Conservation (phyloP, 35 echinoderm and acorn worm species). For the Chiridota heheva region DNA sequence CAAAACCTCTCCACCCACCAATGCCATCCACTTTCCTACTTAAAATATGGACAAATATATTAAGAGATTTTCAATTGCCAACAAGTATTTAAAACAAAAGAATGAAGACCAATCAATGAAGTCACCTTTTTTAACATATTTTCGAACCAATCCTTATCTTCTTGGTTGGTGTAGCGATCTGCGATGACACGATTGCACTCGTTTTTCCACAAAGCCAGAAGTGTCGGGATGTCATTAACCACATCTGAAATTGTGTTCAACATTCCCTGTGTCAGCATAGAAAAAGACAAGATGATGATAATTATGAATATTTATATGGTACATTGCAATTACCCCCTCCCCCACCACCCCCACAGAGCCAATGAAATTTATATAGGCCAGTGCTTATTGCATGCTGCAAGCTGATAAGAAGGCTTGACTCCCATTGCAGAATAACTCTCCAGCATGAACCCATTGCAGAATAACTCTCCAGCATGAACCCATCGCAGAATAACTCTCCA, state of each 20-base stretch:
- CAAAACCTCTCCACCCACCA: too few species aligned
- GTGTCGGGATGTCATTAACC: constrained; percentile 22
- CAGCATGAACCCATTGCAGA: too few species aligned
- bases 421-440: background rate
- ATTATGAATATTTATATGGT: background rate
- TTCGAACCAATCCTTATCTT: constrained; percentile 98
- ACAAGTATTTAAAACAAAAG: too few species aligned
- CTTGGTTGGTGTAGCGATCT: constrained; percentile 90
- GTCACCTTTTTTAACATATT: constrained; percentile 75
- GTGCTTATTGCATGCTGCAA: too few species aligned
- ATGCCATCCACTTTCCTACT: too few species aligned
- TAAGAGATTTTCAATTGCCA: too few species aligned
- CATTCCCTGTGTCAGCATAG: constrained; percentile 74
- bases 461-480: too few species aligned
- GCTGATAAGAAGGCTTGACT: background rate
- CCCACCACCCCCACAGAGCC: too few species aligned
- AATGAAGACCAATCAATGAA: too few species aligned
- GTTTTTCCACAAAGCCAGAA: constrained; percentile 88
- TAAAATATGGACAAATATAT: too few species aligned
- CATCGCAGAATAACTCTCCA: too few species aligned
- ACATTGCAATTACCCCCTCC: background rate
- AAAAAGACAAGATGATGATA: background rate
- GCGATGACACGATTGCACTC: constrained; percentile 90
- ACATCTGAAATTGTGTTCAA: constrained; percentile 79
- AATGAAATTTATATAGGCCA: too few species aligned